These are phyloP conservation scores for Sceliomorpha sp. DNA, from an alignment of 2,888 invertebrate species.

Conservation along the genomic window DNA sequence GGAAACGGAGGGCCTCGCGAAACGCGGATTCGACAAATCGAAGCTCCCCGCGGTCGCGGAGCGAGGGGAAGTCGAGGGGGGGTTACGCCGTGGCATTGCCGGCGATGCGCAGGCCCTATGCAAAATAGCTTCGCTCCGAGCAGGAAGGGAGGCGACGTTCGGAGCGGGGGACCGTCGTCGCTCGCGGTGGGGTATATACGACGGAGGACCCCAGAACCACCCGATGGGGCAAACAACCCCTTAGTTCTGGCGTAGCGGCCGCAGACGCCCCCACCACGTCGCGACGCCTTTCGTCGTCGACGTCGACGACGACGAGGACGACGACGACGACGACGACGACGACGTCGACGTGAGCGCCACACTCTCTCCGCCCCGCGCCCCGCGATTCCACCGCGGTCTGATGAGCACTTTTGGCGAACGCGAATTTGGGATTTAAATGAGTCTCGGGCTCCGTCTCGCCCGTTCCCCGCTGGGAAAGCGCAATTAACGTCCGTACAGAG, in stretches of 20 bases:
- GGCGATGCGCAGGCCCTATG: constrained; percentile 78
- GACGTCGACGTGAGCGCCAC: constrained; percentile 65
- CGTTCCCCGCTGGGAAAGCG: too few relatives aligned
- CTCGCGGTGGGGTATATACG: constrained; percentile 58
- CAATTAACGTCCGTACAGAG: too few relatives aligned
- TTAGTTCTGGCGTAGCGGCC: constrained; percentile 78
- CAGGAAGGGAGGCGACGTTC: constrained; percentile 35
- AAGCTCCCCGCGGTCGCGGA: constrained; percentile 58
- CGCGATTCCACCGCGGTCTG: neutral
- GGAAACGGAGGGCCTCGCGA: constrained; percentile 59
- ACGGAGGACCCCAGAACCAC: constrained; percentile 71
- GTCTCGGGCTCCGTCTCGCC: too few relatives aligned
- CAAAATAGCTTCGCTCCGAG: constrained; percentile 70
- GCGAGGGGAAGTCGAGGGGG: constrained; percentile 26
- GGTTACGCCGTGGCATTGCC: constrained; percentile 53
- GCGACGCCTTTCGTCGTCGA: constrained; percentile 69
- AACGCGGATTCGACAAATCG: constrained; percentile 77
- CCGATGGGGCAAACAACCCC: constrained; percentile 78
- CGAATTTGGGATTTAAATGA: constrained; percentile 1
- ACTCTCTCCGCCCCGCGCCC: constrained; percentile 26
- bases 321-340: too few relatives aligned
- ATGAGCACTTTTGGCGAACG: neutral
- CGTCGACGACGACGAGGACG: constrained; percentile 64
- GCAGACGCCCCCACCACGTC: constrained; percentile 79
- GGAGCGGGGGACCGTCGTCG: constrained; percentile 53